These are phyloP conservation scores for Leptura quadrifasciata DNA, from an alignment of 2,888 invertebrate species.

Conservation along the genomic window DNA sequence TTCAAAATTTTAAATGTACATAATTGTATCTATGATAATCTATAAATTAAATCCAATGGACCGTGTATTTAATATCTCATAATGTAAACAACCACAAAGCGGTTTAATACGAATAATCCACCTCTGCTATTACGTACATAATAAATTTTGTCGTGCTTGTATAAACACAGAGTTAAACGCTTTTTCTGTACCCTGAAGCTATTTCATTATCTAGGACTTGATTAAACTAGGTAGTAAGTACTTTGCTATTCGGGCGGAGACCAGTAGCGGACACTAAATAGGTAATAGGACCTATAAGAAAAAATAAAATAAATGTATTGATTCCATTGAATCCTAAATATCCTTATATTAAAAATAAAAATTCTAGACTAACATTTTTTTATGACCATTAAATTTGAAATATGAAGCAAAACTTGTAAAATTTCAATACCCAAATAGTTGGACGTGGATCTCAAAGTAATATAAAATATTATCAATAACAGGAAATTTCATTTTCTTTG, in stretches of 20 bases:
- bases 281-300: neutral
- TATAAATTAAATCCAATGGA: conserved; percentile 24
- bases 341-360: too few species aligned
- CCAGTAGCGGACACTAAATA: neutral
- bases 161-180: conserved; percentile 24
- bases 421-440: too few species aligned
- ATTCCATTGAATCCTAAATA: too few species aligned
- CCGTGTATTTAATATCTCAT: conserved; percentile 24
- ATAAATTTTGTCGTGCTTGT: conserved; percentile 36
- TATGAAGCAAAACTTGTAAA: too few species aligned
- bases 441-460: too few species aligned
- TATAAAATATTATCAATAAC: too few species aligned
- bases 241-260: conserved; percentile 11
- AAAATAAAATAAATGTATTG: neutral
- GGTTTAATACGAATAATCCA: conserved; percentile 28
- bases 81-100: conserved; percentile 20
- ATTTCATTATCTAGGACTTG: conserved; percentile 34
- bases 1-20: conserved; percentile 14
- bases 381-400: too few species aligned
- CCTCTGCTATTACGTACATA: conserved; percentile 33
- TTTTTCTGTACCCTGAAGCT: conserved; percentile 29
- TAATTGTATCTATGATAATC: conserved; percentile 4
- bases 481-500: too few species aligned
- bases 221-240: conserved; percentile 37
- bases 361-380: too few species aligned